Base-by-base conservation (phyloP, 2,113 vertebrate genomes). In the Paratilapia polleni region DNA sequence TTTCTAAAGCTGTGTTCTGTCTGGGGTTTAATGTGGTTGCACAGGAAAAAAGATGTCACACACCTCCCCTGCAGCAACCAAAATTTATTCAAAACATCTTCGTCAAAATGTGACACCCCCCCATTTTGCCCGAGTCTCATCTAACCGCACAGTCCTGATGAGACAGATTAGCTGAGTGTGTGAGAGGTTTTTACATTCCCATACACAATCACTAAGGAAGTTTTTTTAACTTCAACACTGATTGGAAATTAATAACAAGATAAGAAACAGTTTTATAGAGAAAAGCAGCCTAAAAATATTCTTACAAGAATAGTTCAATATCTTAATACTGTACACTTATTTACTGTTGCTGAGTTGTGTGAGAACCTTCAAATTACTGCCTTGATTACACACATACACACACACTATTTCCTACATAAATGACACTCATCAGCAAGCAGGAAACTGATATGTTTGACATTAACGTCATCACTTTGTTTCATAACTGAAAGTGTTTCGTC, bases 81-180 rank as follows among this genome's bases (percentile, higher is more conserved):
- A 28, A 28, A 43, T 80, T 66, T 26, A 34, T 28, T 63, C 34
- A 11, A 34, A 85, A 80, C 60, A 17, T 58, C n/a, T 79, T n/a
- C 19, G 76, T 41, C 57, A 62, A 54, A 60, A 54, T 1, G 9
- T 24, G 58, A 63, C 36, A 20, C 15, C 22, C 3, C 0, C 8
- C 5, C 24, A 70, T 70, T 70, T 31, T 68, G 14, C 64, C 22
- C 3, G 10, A 68, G 64, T 41, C 47, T 68, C 43, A 54, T 52
- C 47, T 31, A 73, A n/a, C 68, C 47, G 47, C 47, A 15, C 0
- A 1, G 36, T 36, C 36, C 36, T 8, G 26, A 68, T 28, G 22
- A 49, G 43, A 17, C 43, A 68, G 41, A 28, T 68, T 47, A 68
- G 64, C 64, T 0, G 1, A 68, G 22, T 26, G 26, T 26, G 3